Percentiles rank a stretch among this genome's conserved stretches.
Evolutionary conservation across 2,888 invertebrate species (phyloP).

Genomic region (Xestoiulus laeticollis): DNA sequence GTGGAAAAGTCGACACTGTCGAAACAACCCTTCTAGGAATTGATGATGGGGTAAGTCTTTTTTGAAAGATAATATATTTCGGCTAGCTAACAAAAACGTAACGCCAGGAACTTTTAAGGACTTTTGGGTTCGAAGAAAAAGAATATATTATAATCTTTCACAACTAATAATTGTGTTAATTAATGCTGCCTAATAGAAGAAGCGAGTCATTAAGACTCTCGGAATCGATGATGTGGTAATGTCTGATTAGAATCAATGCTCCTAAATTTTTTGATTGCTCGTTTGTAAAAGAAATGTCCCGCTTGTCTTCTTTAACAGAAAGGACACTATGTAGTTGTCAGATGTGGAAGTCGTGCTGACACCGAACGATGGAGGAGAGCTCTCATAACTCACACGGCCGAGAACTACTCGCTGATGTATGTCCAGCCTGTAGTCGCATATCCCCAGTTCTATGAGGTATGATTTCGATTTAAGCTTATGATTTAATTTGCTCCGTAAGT

Average conservation of each 20-base stretch:
- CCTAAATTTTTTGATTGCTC: not conserved
- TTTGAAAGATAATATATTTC: not conserved
- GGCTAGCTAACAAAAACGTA: not conserved
- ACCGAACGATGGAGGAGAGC: conserved; percentile 68
- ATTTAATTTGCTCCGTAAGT: too few species aligned
- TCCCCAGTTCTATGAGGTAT: conserved; percentile 57
- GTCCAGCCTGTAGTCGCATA: conserved; percentile 65
- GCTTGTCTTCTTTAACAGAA: conserved; percentile 62
- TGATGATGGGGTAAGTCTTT: conserved; percentile 66
- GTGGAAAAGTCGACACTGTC: conserved; percentile 67
- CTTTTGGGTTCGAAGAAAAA: not conserved
- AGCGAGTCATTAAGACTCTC: conserved; percentile 58
- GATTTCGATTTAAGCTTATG: not conserved
- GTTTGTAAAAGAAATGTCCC: not conserved
- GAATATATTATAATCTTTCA: too few species aligned
- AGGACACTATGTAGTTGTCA: conserved; percentile 67
- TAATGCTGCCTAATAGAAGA: conserved; percentile 50
- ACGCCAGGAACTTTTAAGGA: not conserved
- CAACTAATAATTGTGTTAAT: not conserved
- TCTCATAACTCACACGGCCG: conserved; percentile 67
- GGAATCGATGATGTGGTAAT: conserved; percentile 63
- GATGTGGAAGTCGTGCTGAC: conserved; percentile 65
- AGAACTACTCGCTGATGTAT: conserved; percentile 65
- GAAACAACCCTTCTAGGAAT: conserved; percentile 67
- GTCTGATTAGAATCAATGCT: not conserved